Evolutionary conservation across 2,797 vertebrate genomes (phyloP), one percentile per base, ranked within the genome.

Genomic region (Hirundo rustica): DNA sequence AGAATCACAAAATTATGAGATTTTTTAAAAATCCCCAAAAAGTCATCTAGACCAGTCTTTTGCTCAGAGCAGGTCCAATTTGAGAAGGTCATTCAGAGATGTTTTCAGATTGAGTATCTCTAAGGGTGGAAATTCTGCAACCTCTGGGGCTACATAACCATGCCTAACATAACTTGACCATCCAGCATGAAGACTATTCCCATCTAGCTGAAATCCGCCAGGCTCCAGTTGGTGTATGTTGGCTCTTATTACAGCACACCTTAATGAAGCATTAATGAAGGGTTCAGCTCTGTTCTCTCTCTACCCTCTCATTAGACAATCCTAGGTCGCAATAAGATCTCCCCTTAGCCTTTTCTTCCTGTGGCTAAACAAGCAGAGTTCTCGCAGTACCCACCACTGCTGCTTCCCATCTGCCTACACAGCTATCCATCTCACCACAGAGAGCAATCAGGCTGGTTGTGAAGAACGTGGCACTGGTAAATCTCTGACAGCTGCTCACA

Each of bases 171-270:
- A n/a, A n/a, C 11, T 16, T 45, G 13, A 54, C 14, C n/a, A 67
- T 16, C 11, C 70, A 71, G 29, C 4, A n/a, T 32, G 34, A 71
- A 62, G 11, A 71, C 3, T 48, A 14, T 6, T 74, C 36, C 66
- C 36, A 54, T 19, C 10, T 64, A 72, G 48, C 8, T 21, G 22
- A 22, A 75, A 64, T 40, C 10, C 29, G 40, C 21, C n/a, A 29
- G 0, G 0, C 60, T 54, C 22, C 23, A 55, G 11, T 18, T 62
- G 61, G 32, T 25, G 3, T 16, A 9, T 16, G 2, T 25, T 62
- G 32, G 26, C 12, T 74, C 4, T 23, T 81, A 32, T 3, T 58
- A 53, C 16, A 1, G 1, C 11, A 38, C 20, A 54, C 6, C 16
- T 71, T 47, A 22, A 50, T 10, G 14, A 73, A n/a, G 64, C 14